Percentiles rank a stretch among this genome's conserved stretches.
Conservation (phyloP, 2,113 vertebrate species). For the Glareola pratincola region DNA sequence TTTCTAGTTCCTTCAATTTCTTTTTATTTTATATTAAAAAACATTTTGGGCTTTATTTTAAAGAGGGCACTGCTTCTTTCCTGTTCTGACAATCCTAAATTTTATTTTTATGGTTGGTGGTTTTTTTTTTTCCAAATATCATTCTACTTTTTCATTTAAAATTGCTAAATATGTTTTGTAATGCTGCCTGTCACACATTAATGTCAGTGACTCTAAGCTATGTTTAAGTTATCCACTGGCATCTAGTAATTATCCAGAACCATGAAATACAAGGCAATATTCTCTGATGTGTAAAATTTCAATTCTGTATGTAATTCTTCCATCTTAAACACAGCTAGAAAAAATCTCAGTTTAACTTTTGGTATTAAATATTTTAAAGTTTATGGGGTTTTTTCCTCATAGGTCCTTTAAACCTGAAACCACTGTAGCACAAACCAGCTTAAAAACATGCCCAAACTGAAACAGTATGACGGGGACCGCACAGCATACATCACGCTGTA, state of each 20-base stretch:
- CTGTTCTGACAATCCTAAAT: slow-evolving; percentile 21
- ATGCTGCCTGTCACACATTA: slow-evolving; percentile 75
- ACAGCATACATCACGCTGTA: neutral
- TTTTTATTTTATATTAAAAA: neutral
- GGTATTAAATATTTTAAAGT: neutral
- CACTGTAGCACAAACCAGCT: neutral
- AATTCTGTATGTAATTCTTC: slow-evolving; percentile 59
- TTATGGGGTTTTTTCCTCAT: neutral
- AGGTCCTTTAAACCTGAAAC: neutral
- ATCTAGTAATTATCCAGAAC: slow-evolving; percentile 84
- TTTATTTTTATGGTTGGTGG: neutral
- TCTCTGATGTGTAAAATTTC: slow-evolving; percentile 82
- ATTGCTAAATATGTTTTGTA: slow-evolving; percentile 73
- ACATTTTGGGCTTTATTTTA: slow-evolving; percentile 8
- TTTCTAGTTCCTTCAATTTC: slow-evolving; percentile 31
- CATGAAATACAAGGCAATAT: slow-evolving; percentile 76
- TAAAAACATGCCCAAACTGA: neutral
- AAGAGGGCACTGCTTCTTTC: slow-evolving; percentile 9
- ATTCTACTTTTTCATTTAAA: slow-evolving; percentile 67
- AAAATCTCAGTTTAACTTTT: slow-evolving; percentile 57
- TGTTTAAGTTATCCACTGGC: slow-evolving; percentile 83
- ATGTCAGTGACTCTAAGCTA: slow-evolving; percentile 81
- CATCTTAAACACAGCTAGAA: slow-evolving; percentile 62
- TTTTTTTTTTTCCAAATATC: slow-evolving; percentile 28
- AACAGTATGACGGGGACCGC: neutral